These are phyloP conservation scores for Glossosoma conforme DNA, from an alignment of 1,140 invertebrate genomes.

Conservation along the genomic window DNA sequence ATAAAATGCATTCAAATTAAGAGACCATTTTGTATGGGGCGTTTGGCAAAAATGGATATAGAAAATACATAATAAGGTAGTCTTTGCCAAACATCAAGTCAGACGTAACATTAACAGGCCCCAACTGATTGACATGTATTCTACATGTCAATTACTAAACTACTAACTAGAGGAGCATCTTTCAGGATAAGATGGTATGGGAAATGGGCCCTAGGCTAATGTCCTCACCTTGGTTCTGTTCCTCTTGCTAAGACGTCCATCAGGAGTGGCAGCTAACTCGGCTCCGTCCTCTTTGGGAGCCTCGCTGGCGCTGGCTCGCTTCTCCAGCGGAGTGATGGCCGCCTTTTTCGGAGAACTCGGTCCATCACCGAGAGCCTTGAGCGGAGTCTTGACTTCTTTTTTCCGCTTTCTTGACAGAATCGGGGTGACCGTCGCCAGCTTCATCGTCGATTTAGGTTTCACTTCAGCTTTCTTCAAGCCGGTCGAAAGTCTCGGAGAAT, in stretches of 20 bases:
- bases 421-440: slow-evolving; percentile 50
- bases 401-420: slow-evolving; percentile 46
- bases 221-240: slow-evolving; percentile 47
- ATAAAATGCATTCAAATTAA: too few relatives aligned
- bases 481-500: not conserved
- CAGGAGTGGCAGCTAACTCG: slow-evolving; percentile 33
- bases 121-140: too few relatives aligned
- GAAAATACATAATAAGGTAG: too few relatives aligned
- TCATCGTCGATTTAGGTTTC: slow-evolving; percentile 47
- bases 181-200: too few relatives aligned
- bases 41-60: too few relatives aligned
- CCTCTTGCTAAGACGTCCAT: slow-evolving; percentile 42
- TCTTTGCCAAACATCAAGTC: too few relatives aligned
- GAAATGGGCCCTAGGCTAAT: too few relatives aligned
- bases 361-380: slow-evolving; percentile 36
- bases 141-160: too few relatives aligned
- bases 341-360: slow-evolving; percentile 39
- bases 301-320: slow-evolving; percentile 33
- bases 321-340: slow-evolving; percentile 31
- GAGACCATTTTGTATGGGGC: too few relatives aligned
- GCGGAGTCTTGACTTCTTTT: slow-evolving; percentile 38
- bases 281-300: not conserved
- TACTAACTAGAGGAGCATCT: too few relatives aligned
- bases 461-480: slow-evolving; percentile 26
- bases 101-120: too few relatives aligned